phyloP scores from a whole-genome alignment of 2,113 vertebrate genomes.

The Scartelaos histophorus region DNA sequence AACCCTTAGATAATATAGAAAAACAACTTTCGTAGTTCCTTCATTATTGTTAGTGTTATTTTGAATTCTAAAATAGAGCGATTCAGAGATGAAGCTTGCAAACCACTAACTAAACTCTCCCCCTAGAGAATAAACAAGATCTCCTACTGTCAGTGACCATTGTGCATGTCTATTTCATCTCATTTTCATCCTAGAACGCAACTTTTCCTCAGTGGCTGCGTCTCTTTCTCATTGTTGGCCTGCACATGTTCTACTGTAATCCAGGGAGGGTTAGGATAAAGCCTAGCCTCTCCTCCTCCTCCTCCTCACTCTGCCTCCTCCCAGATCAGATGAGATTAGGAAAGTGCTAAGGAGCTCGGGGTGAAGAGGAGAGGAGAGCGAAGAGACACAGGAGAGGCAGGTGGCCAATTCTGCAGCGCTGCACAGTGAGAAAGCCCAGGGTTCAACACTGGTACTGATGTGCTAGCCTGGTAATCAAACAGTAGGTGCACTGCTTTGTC shows the following conservation, averaged over 20 bases:
- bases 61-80: too few relatives aligned
- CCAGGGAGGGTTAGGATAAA: conserved; percentile 63
- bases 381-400: conserved; percentile 37
- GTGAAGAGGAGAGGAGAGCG: conserved; percentile 43
- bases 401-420: conserved; percentile 34
- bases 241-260: conserved; percentile 60
- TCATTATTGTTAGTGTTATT: too few relatives aligned
- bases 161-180: conserved; percentile 4
- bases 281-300: conserved; percentile 47
- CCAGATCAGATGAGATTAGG: conserved; percentile 70
- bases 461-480: conserved; percentile 5
- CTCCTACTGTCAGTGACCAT: too few relatives aligned
- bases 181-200: neutral
- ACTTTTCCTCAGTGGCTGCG: conserved; percentile 17
- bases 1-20: too few relatives aligned
- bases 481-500: conserved; percentile 11
- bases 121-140: too few relatives aligned
- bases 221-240: conserved; percentile 37
- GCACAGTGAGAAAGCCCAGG: neutral
- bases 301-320: conserved; percentile 62
- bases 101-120: too few relatives aligned
- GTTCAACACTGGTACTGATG: conserved; percentile 3
- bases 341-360: conserved; percentile 55
- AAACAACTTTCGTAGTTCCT: too few relatives aligned
- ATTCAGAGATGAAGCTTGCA: too few relatives aligned